A percentile compares a stretch with the other conserved stretches of the same genome.
These are phyloP conservation scores for Discoglossus pictus DNA, from an alignment of 2,797 vertebrate genomes.

Conservation along the genomic window DNA sequence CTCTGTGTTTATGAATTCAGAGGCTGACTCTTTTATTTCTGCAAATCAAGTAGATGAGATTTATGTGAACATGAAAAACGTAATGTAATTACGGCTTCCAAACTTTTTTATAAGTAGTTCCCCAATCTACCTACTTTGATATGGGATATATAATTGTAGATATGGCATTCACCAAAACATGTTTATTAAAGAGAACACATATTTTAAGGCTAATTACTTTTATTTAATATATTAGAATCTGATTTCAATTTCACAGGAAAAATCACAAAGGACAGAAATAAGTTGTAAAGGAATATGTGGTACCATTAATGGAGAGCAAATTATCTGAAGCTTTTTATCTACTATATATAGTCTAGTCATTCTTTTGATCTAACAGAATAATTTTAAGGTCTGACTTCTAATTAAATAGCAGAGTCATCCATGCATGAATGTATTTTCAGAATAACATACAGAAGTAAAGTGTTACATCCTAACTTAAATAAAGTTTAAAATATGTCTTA, in stretches of 20 bases:
- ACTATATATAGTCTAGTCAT: constrained; percentile 30
- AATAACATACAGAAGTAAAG: not conserved
- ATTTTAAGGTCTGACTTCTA: constrained; percentile 33
- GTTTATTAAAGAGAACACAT: constrained; percentile 7
- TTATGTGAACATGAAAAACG: too few relatives aligned
- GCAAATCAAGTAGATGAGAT: too few relatives aligned
- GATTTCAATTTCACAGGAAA: constrained; percentile 13
- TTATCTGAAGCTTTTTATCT: constrained; percentile 38
- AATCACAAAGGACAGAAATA: not conserved
- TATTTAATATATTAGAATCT: constrained; percentile 29
- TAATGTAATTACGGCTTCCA: too few relatives aligned
- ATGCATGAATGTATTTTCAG: not conserved
- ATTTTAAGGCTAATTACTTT: constrained; percentile 9
- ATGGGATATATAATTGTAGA: too few relatives aligned
- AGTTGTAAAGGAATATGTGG: constrained; percentile 17
- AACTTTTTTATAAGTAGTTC: too few relatives aligned
- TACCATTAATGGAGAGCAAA: constrained; percentile 25
- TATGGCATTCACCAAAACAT: not conserved
- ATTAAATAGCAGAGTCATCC: constrained; percentile 32
- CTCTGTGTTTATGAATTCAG: too few relatives aligned
- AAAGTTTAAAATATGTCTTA: too few relatives aligned
- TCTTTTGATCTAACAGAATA: constrained; percentile 42
- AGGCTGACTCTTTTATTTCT: too few relatives aligned
- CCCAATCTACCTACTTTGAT: too few relatives aligned
- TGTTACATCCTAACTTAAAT: not conserved